phyloP scores from a whole-genome alignment of 2,888 invertebrate species.

The Agonum fuliginosum region DNA sequence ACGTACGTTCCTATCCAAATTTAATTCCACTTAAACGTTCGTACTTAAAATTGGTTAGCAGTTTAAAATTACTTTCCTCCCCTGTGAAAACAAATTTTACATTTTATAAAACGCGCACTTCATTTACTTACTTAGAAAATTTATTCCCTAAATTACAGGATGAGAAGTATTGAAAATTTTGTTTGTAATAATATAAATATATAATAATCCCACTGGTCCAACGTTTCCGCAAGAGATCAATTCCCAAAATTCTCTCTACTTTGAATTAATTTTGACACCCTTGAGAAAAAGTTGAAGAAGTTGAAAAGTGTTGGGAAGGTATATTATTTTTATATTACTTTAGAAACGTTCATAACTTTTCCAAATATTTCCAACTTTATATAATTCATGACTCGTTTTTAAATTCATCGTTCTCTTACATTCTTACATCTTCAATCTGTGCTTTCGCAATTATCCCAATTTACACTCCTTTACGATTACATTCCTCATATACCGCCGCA shows the following conservation, averaged over 20 bases:
- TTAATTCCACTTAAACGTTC: not conserved
- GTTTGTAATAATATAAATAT: slow-evolving; percentile 18
- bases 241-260: slow-evolving; percentile 14
- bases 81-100: slow-evolving; percentile 9
- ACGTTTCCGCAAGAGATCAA: slow-evolving; percentile 4
- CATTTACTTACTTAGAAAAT: slow-evolving; percentile 13
- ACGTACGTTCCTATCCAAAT: not conserved
- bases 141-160: slow-evolving; percentile 9
- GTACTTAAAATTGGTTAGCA: slow-evolving; percentile 2
- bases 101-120: not conserved
- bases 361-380: slow-evolving; percentile 38
- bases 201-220: slow-evolving; percentile 23
- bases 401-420: slow-evolving; percentile 10
- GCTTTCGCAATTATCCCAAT: slow-evolving; percentile 23
- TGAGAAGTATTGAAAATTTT: slow-evolving; percentile 26
- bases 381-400: not conserved
- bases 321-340: slow-evolving; percentile 43
- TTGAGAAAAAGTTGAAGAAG: slow-evolving; percentile 35
- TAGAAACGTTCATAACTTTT: slow-evolving; percentile 23
- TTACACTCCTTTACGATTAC: slow-evolving; percentile 1
- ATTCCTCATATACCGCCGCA: slow-evolving; percentile 32
- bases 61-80: slow-evolving; percentile 7
- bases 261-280: slow-evolving; percentile 45
- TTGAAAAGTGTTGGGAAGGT: slow-evolving; percentile 19
- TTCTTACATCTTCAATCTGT: slow-evolving; percentile 11